Evolutionary conservation across 2,113 vertebrate species (phyloP), one percentile per base, ranked within the genome.

Genomic region (Vireo altiloquus): DNA sequence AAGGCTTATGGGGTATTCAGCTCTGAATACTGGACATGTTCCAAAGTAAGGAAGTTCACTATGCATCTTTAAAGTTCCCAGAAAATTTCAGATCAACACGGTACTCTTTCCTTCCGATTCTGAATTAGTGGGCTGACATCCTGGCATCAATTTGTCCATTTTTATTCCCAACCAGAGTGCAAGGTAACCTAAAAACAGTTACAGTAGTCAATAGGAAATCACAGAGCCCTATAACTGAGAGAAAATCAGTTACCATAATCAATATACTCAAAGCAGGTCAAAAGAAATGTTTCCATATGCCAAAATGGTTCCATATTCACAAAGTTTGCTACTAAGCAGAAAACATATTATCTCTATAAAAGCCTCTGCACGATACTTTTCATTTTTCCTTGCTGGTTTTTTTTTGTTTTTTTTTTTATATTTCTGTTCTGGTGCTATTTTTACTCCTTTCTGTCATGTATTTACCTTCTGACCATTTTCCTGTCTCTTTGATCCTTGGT

Each of bases 221-320:
- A 96, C 88, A 93, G 74, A 77, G 93, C 93, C 82, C 94, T 95
- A 83, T 49, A 96, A 89, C 82, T 85, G 59, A 94, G 95, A 97
- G 86, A 97, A 97, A 97, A 97, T 94, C 95, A 97, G 94, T 97
- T 97, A 98, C 93, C 84, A 96, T 97, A 97, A 97, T 97, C 97
- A 97, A 97, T 98, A 97, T 66, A 87, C 93, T 94, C 97, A 91
- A 97, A 94, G 91, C 65, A 96, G 94, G 96, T 94, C 91, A 94
- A 89, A 96, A 97, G 88, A 97, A 98, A 92, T 80, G 94, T 91
- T 98, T 98, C 98, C 97, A 97, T 93, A 97, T 97, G 97, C 85
- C 92, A 97, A 94, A 97, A 97, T 92, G 95, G 78, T 97, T 98
- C 97, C 97, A 97, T 92, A 97, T 93, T 96, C 90, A 94, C 83